phyloP scores from a whole-genome alignment of 1,140 invertebrate species.

The Drusus annulatus region DNA sequence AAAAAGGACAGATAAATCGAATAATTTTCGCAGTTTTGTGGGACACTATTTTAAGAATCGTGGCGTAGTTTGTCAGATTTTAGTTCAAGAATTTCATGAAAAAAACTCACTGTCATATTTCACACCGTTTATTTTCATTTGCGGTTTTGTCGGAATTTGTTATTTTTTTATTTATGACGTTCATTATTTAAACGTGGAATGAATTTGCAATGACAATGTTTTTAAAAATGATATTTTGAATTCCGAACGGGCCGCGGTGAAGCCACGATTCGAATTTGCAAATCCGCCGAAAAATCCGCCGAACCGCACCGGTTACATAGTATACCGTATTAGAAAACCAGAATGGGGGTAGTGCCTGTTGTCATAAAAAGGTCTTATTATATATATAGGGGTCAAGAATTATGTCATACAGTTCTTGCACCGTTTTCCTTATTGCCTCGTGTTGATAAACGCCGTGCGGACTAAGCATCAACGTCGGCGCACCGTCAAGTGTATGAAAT shows the following conservation, averaged over 20 bases:
- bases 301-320: constrained; percentile 9
- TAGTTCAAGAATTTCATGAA: too few relatives aligned
- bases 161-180: too few relatives aligned
- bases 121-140: too few relatives aligned
- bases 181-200: constrained; percentile 4
- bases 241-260: constrained; percentile 1
- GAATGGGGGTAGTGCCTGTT: background rate
- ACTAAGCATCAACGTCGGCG: background rate
- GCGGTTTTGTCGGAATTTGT: too few relatives aligned
- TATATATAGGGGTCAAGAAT: background rate
- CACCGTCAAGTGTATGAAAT: background rate
- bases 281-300: constrained; percentile 1
- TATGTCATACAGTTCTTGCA: background rate
- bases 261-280: constrained; percentile 13
- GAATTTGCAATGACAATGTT: background rate
- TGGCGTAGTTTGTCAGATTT: too few relatives aligned
- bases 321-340: background rate
- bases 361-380: constrained; percentile 1
- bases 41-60: too few relatives aligned
- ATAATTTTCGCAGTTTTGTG: too few relatives aligned
- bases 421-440: background rate
- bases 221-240: background rate
- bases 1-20: too few relatives aligned
- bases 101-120: too few relatives aligned
- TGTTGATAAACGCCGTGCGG: background rate